Conservation (phyloP, 2,113 vertebrate genomes). For the Burhinus bistriatus region DNA sequence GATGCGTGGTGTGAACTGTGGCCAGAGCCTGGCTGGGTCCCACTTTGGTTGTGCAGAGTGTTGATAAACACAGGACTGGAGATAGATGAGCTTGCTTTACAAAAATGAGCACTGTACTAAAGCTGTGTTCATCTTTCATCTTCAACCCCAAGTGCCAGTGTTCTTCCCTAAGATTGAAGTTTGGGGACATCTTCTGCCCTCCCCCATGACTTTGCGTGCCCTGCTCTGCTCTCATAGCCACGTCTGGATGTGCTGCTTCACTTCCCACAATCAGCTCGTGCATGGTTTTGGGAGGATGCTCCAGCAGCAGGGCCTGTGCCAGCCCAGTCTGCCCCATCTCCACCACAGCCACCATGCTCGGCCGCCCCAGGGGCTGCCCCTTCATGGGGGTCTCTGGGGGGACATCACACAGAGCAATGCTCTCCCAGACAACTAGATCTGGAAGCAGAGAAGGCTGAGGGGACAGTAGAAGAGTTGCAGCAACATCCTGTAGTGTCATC, state of each 20-base stretch:
- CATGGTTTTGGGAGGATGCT: accelerated
- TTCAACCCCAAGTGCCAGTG: neutral
- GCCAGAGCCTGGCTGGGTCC: neutral
- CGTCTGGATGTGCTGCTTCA: accelerated
- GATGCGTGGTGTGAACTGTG: accelerated
- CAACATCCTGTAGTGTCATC: neutral
- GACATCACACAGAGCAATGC: accelerated
- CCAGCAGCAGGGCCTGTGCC: neutral
- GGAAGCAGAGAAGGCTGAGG: neutral
- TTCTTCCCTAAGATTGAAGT: neutral
- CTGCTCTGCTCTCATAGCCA: neutral
- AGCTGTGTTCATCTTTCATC: neutral
- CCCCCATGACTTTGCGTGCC: neutral
- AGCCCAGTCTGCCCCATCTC: neutral
- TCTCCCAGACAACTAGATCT: neutral
- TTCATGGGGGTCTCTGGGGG: accelerated
- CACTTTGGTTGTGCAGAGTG: neutral
- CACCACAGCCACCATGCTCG: accelerated
- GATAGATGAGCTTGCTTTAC: neutral
- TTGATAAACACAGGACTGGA: accelerated
- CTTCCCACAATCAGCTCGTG: neutral
- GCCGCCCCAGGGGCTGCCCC: neutral
- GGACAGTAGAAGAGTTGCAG: no score
- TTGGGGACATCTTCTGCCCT: neutral
- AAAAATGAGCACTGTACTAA: neutral